A percentile compares a stretch with the other conserved stretches of the same genome.
Evolutionary conservation across 2,888 invertebrate species (phyloP).

Genomic region (Aleiodes testaceus): DNA sequence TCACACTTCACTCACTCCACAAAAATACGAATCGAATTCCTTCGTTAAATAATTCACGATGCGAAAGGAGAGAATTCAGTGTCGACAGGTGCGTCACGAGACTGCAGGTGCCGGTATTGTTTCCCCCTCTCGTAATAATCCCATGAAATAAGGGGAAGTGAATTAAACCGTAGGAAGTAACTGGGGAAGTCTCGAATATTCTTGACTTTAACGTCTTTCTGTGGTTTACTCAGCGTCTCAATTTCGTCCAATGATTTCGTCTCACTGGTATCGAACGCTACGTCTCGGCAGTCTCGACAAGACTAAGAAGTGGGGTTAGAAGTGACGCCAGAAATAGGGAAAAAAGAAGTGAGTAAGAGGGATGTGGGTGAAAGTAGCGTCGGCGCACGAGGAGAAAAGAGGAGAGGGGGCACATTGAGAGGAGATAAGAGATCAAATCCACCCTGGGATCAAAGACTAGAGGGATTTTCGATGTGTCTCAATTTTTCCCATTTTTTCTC

Average conservation of each 20-base stretch:
- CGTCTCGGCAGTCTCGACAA: slow-evolving; percentile 24
- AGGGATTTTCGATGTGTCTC: slow-evolving; percentile 25
- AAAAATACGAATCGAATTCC: slow-evolving; percentile 9
- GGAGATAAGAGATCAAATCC: slow-evolving; percentile 6
- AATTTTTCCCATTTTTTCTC: neutral
- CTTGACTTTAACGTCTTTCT: too few relatives aligned
- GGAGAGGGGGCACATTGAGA: neutral
- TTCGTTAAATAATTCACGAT: slow-evolving; percentile 4
- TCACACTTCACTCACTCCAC: neutral
- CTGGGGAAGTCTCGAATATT: too few relatives aligned
- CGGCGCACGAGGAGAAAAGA: slow-evolving; percentile 34
- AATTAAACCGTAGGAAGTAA: slow-evolving; percentile 2
- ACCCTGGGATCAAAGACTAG: slow-evolving; percentile 34
- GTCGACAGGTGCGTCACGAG: slow-evolving; percentile 31
- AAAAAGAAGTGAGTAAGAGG: slow-evolving; percentile 5
- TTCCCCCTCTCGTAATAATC: slow-evolving; percentile 5
- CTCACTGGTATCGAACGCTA: neutral
- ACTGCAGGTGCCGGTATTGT: slow-evolving; percentile 18
- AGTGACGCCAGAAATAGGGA: slow-evolving; percentile 12
- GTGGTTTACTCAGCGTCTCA: too few relatives aligned
- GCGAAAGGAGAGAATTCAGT: slow-evolving; percentile 10
- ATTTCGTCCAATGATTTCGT: neutral
- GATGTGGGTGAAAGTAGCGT: slow-evolving; percentile 44
- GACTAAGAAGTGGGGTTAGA: slow-evolving; percentile 13
- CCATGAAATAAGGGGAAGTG: slow-evolving; percentile 1